Conservation (phyloP, 2,113 vertebrate species). For the Bambusicola thoracicus region DNA sequence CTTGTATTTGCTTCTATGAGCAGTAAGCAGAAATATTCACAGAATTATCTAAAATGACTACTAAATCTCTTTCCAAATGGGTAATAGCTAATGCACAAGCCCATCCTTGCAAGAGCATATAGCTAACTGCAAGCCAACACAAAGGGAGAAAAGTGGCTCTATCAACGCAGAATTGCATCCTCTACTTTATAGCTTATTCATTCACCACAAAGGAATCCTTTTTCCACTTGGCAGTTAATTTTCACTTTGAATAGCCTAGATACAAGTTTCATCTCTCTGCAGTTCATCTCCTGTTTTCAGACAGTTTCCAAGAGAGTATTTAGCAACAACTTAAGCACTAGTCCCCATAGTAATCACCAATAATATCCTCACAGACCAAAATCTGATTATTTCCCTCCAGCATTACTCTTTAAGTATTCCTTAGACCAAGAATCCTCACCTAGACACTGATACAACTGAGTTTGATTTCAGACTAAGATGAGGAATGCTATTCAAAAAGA, state of each 20-base stretch:
- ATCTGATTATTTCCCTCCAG: not conserved
- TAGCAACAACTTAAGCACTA: not conserved
- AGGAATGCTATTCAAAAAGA: not conserved
- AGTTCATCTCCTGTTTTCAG: slow-evolving; percentile 4
- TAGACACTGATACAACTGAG: not conserved
- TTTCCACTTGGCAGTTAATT: not conserved
- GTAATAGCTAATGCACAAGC: not conserved
- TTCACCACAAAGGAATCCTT: not conserved
- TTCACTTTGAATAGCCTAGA: not conserved
- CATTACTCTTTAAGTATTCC: not conserved
- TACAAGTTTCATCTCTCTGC: not conserved
- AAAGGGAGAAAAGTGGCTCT: slow-evolving; percentile 3
- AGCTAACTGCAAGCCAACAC: not conserved
- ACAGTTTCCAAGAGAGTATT: not conserved
- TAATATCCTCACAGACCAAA: not conserved
- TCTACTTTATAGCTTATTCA: not conserved
- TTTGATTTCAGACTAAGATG: not conserved
- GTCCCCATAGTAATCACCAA: not conserved
- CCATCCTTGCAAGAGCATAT: not conserved
- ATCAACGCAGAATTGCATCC: not conserved
- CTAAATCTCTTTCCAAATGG: slow-evolving; percentile 15
- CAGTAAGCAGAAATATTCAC: slow-evolving; percentile 15
- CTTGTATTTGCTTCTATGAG: not conserved
- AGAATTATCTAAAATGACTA: not conserved
- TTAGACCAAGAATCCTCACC: not conserved